A percentile compares a stretch with the other conserved stretches of the same genome.
Conservation (phyloP, 2,888 invertebrate genomes). For the Melanophora roralis region DNA sequence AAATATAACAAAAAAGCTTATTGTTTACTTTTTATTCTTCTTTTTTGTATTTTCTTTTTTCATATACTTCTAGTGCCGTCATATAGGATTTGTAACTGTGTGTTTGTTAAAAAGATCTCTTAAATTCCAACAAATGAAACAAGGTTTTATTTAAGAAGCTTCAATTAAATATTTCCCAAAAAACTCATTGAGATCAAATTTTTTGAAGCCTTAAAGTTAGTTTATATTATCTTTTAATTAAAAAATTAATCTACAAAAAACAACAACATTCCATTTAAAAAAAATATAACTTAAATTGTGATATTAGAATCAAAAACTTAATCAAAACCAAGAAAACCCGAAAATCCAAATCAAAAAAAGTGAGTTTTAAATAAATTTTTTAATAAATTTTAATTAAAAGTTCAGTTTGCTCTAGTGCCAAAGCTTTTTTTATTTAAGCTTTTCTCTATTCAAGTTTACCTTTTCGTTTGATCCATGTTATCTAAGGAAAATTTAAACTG, state of each 20-base stretch:
- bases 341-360: conserved; percentile 43
- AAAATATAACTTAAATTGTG: conserved; percentile 55
- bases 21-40: conserved; percentile 58
- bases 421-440: conserved; percentile 53
- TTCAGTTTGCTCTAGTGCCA: conserved; percentile 35
- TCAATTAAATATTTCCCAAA: conserved; percentile 27
- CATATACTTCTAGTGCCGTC: conserved; percentile 77
- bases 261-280: conserved; percentile 51
- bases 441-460: conserved; percentile 23
- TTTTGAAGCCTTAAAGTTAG: conserved; percentile 44
- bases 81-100: conserved; percentile 78
- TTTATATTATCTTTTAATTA: conserved; percentile 35
- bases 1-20: conserved; percentile 56
- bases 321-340: conserved; percentile 19
- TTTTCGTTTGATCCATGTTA: background rate
- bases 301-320: conserved; percentile 54
- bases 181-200: conserved; percentile 16
- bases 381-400: conserved; percentile 20
- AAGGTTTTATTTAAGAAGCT: conserved; percentile 51
- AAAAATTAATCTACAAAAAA: background rate
- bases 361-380: conserved; percentile 34
- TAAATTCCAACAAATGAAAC: conserved; percentile 68
- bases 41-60: conserved; percentile 66
- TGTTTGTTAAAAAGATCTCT: conserved; percentile 62
- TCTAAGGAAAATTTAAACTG: conserved; percentile 33